These are phyloP conservation scores for Pyralis farinalis DNA, from an alignment of 2,888 invertebrate species.

Conservation along the genomic window DNA sequence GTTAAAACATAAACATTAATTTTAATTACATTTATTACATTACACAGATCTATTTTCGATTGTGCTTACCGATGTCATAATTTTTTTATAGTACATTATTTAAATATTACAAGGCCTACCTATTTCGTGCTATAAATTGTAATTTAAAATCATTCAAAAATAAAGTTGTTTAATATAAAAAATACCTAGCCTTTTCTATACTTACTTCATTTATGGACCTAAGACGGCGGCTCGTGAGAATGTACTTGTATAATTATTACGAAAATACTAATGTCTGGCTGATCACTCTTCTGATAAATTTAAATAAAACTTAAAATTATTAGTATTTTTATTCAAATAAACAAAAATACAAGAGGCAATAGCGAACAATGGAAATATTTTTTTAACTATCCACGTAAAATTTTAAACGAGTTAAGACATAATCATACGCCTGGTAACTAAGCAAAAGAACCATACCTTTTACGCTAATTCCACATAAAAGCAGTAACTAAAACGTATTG, in stretches of 20 bases:
- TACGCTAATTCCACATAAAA: too few relatives aligned
- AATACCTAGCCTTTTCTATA: slow-evolving; percentile 29
- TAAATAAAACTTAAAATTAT: slow-evolving; percentile 70
- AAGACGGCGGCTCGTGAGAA: too few relatives aligned
- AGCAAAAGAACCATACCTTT: too few relatives aligned
- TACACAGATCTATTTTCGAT: slow-evolving; percentile 52
- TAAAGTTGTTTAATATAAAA: slow-evolving; percentile 52
- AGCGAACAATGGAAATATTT: slow-evolving; percentile 25
- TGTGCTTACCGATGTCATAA: slow-evolving; percentile 56
- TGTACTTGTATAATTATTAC: too few relatives aligned
- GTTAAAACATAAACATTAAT: slow-evolving; percentile 58
- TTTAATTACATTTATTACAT: slow-evolving; percentile 63
- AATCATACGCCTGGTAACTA: too few relatives aligned
- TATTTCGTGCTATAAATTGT: slow-evolving; percentile 55
- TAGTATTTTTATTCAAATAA: slow-evolving; percentile 68
- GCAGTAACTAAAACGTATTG: too few relatives aligned
- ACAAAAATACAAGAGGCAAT: slow-evolving; percentile 59
- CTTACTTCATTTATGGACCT: slow-evolving; percentile 21
- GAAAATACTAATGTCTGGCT: slow-evolving; percentile 21
- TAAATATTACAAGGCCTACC: slow-evolving; percentile 61
- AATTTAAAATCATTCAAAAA: slow-evolving; percentile 67
- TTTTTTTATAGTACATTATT: slow-evolving; percentile 60
- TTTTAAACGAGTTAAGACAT: slow-evolving; percentile 3
- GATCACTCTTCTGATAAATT: slow-evolving; percentile 49
- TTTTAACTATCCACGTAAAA: slow-evolving; percentile 11